Evolutionary conservation across 64 coral and sea anemone genomes (phyloP).

Genomic region (Montipora efflorescens): DNA sequence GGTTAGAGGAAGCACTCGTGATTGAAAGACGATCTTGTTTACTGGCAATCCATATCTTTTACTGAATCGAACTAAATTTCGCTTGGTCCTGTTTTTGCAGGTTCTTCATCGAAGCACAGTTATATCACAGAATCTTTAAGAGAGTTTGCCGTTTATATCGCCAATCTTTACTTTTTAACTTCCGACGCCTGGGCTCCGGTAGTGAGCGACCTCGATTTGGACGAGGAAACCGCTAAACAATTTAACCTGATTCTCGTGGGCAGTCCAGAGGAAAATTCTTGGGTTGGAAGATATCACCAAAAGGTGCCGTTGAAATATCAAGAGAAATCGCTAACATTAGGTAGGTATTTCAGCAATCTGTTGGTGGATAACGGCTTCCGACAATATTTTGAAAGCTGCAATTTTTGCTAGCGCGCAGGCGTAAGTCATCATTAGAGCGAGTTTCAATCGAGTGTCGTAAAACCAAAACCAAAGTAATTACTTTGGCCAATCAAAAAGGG

Average conservation of each 20-base stretch:
- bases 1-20: too few species aligned
- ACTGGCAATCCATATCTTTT: too few species aligned
- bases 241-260: constrained; percentile 94
- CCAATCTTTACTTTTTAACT: constrained; percentile 89
- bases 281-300: constrained; percentile 62
- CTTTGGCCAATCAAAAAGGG: too few species aligned
- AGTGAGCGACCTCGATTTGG: constrained; percentile 68
- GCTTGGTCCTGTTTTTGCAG: not conserved
- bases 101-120: not conserved
- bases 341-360: constrained; percentile 11
- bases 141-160: constrained; percentile 89
- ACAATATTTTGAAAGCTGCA: too few species aligned
- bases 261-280: constrained; percentile 71
- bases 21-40: too few species aligned
- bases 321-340: constrained; percentile 66
- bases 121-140: constrained; percentile 16
- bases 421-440: too few species aligned
- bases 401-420: too few species aligned
- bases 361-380: too few species aligned
- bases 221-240: constrained; percentile 72
- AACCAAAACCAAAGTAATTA: too few species aligned
- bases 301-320: constrained; percentile 67
- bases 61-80: not conserved
- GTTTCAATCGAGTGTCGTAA: too few species aligned
- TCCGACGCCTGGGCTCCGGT: constrained; percentile 84